Evolutionary conservation across 1,140 invertebrate species (phyloP).

Genomic region (Spodoptera frugiperda): DNA sequence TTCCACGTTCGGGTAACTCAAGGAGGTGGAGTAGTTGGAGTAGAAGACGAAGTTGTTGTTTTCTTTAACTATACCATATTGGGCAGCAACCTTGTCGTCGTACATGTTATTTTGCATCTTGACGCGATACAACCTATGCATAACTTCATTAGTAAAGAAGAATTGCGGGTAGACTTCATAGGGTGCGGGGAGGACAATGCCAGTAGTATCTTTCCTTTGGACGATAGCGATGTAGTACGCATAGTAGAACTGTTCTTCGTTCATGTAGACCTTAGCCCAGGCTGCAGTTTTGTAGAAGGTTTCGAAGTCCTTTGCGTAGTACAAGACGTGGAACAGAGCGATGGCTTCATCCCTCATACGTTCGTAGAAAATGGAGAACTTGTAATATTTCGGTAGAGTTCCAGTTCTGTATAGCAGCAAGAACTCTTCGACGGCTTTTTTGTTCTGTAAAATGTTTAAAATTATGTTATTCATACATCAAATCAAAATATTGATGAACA

Average conservation of each 20-base stretch:
- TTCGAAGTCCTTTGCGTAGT: constrained; percentile 87
- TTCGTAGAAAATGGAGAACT: constrained; percentile 87
- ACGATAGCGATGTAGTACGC: constrained; percentile 87
- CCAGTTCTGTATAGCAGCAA: constrained; percentile 81
- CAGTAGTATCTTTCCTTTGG: constrained; percentile 87
- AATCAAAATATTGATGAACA: too few relatives aligned
- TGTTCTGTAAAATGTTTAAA: constrained; percentile 68
- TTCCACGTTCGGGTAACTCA: constrained; percentile 85
- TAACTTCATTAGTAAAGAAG: constrained; percentile 87
- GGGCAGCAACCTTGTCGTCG: constrained; percentile 58
- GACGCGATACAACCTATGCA: constrained; percentile 86
- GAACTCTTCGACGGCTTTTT: constrained; percentile 86
- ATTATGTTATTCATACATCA: too few relatives aligned
- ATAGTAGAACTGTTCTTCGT: constrained; percentile 88
- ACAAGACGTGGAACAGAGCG: constrained; percentile 86
- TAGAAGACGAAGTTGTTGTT: constrained; percentile 77
- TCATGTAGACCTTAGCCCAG: constrained; percentile 87
- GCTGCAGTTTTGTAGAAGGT: constrained; percentile 87
- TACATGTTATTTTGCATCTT: constrained; percentile 86
- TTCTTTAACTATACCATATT: constrained; percentile 82
- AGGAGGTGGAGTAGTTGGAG: constrained; percentile 86
- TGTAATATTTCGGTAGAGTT: constrained; percentile 80
- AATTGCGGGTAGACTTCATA: constrained; percentile 89
- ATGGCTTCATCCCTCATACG: constrained; percentile 85
- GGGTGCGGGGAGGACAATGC: constrained; percentile 87